phyloP scores from a whole-genome alignment of 2,113 vertebrate genomes.

The Rhinolophus sinicus region DNA sequence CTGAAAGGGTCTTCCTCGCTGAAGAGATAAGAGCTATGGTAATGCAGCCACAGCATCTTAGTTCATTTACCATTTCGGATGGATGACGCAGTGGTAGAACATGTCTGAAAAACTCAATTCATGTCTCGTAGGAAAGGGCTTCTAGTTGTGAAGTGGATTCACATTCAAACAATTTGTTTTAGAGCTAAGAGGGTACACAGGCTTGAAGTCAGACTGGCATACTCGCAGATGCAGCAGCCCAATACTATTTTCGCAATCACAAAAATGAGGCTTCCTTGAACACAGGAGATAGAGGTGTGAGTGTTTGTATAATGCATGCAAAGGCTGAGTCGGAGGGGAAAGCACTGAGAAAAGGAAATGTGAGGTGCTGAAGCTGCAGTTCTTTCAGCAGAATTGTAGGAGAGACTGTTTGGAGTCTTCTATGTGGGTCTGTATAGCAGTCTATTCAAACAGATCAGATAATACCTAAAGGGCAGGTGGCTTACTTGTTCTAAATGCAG shows the following conservation, averaged over 20 bases:
- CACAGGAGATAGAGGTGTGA: background rate
- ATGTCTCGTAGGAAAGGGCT: background rate
- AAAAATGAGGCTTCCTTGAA: background rate
- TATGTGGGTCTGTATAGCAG: conserved; percentile 48
- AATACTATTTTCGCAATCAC: background rate
- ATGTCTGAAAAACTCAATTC: conserved; percentile 7
- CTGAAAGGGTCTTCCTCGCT: background rate
- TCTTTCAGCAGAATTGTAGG: conserved; percentile 36
- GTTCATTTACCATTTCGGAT: conserved; percentile 5
- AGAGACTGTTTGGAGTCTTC: conserved; percentile 52
- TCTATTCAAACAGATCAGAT: conserved; percentile 77
- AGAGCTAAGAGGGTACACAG: background rate
- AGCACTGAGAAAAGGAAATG: background rate
- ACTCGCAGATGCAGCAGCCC: background rate
- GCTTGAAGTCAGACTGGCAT: background rate
- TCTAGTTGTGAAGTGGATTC: background rate
- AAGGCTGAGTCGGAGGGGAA: background rate
- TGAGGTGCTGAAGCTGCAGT: conserved; percentile 44
- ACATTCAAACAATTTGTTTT: background rate
- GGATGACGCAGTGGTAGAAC: background rate
- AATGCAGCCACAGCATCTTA: background rate
- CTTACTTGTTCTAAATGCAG: conserved; percentile 82
- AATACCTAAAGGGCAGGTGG: conserved; percentile 78
- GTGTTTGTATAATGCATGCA: conserved; percentile 9
- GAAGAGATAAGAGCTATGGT: background rate